Conservation (phyloP, 2,888 invertebrate genomes). For the Limnephilus auricula region DNA sequence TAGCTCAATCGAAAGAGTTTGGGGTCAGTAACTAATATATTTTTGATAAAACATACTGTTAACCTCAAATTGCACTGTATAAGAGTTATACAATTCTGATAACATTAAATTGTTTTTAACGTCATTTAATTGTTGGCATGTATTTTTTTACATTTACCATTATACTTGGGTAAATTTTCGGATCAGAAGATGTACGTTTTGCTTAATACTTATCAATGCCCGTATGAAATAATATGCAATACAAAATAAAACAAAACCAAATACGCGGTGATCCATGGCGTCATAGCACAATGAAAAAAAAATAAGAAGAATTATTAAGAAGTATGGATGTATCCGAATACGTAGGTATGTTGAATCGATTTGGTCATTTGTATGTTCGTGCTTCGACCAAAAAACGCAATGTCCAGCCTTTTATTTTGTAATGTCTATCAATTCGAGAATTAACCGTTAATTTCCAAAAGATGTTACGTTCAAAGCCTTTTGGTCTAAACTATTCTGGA, state of each 20-base stretch:
- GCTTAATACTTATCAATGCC: neutral
- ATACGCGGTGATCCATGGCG: neutral
- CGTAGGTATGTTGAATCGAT: neutral
- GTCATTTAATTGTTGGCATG: neutral
- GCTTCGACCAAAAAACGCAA: neutral
- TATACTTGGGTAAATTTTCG: neutral
- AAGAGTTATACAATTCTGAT: neutral
- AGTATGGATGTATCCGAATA: neutral
- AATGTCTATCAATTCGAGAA: neutral
- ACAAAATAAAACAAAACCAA: neutral
- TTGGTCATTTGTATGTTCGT: constrained; percentile 7
- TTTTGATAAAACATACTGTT: no score
- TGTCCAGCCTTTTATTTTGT: neutral
- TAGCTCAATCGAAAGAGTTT: neutral
- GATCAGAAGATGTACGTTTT: neutral
- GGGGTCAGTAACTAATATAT: no score
- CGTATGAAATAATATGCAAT: neutral
- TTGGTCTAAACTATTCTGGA: neutral
- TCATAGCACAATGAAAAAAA: neutral
- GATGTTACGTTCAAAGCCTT: neutral
- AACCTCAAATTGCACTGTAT: no score
- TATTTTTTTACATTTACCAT: neutral
- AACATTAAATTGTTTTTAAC: neutral
- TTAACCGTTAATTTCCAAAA: no score
- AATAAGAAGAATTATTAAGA: neutral